Evolutionary conservation across 2,113 vertebrate genomes (phyloP).

Genomic region (Neolamprologus fasciatus): DNA sequence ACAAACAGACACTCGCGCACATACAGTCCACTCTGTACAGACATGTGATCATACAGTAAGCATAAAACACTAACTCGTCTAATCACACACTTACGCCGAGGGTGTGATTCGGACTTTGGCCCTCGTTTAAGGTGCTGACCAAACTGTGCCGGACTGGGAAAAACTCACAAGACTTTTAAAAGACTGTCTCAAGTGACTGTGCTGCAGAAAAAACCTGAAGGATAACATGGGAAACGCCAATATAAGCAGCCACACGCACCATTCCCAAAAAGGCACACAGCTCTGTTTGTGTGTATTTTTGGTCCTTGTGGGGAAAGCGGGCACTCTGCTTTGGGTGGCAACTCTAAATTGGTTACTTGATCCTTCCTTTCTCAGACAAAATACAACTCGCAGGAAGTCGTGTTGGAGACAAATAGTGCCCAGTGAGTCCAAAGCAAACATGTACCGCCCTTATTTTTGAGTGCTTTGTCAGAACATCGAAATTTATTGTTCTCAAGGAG

Average conservation of each 20-base stretch:
- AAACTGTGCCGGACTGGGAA: not conserved
- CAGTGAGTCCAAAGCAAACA: not conserved
- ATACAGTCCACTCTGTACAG: not conserved
- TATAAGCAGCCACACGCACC: not conserved
- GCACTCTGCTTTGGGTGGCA: slow-evolving; percentile 34
- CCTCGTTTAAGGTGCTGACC: not conserved
- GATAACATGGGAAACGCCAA: slow-evolving; percentile 7
- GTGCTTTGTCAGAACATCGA: not conserved
- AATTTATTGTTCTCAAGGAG: not conserved
- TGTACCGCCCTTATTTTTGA: not conserved
- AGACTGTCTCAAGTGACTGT: not conserved
- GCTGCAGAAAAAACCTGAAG: not conserved
- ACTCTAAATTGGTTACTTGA: slow-evolving; percentile 36
- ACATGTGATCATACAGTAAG: not conserved
- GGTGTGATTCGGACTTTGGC: not conserved
- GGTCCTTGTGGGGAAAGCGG: slow-evolving; percentile 35
- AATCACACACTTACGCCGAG: not conserved
- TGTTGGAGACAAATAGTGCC: not conserved
- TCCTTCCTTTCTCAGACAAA: slow-evolving; percentile 54
- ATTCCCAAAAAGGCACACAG: not conserved
- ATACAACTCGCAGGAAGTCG: slow-evolving; percentile 36
- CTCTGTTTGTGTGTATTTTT: slow-evolving; percentile 16
- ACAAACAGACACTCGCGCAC: not conserved
- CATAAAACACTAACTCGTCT: not conserved
- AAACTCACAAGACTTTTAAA: not conserved